Percentiles rank a stretch among this genome's conserved stretches.
These are phyloP conservation scores for Brienomyrus longianalis DNA, from an alignment of 2,113 vertebrate genomes.

Conservation along the genomic window DNA sequence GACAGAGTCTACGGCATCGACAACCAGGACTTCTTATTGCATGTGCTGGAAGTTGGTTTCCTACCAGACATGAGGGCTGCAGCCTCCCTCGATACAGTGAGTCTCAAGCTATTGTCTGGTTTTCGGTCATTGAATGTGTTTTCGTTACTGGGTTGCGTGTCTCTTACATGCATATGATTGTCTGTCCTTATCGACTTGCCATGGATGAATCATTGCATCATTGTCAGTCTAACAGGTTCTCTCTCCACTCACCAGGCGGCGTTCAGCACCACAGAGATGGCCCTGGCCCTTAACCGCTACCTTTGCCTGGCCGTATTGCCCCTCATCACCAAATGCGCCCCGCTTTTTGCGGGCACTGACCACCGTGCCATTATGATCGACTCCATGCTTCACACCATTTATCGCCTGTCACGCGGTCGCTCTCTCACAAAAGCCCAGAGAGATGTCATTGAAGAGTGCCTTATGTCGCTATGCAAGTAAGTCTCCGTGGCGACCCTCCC, in stretches of 20 bases:
- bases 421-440: constrained; percentile 91
- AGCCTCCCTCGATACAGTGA: constrained; percentile 85
- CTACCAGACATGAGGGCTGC: constrained; percentile 90
- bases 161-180: not conserved
- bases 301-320: constrained; percentile 83
- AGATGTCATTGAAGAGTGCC: constrained; percentile 88
- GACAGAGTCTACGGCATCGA: constrained; percentile 92
- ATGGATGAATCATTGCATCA: not conserved
- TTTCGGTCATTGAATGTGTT: not conserved
- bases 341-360: constrained; percentile 84
- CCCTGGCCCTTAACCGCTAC: constrained; percentile 86
- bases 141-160: not conserved
- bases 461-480: constrained; percentile 88
- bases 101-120: constrained; percentile 17
- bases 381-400: constrained; percentile 93
- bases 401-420: constrained; percentile 84
- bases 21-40: constrained; percentile 84
- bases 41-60: constrained; percentile 87
- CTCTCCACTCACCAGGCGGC: constrained; percentile 59
- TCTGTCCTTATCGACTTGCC: not conserved
- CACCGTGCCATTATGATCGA: constrained; percentile 94
- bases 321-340: constrained; percentile 89
- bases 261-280: constrained; percentile 94
- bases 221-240: not conserved
- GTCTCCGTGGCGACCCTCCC: constrained; percentile 10